Evolutionary conservation across 2,888 invertebrate genomes (phyloP).

Genomic region (Ditula angustiorana): DNA sequence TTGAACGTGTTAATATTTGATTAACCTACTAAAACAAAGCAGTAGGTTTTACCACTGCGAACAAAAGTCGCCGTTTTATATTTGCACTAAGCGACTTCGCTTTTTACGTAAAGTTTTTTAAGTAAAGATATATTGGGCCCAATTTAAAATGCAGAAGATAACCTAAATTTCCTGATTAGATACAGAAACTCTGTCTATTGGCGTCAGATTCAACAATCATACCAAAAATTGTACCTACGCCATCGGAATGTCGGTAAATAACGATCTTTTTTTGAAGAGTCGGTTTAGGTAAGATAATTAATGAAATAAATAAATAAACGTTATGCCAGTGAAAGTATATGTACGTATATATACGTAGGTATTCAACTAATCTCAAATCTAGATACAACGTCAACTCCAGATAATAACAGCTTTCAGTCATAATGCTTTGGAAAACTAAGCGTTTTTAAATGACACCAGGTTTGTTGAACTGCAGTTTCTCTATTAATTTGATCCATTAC

Average conservation of each 20-base stretch:
- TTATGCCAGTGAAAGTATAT: no score
- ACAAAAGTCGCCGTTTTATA: not conserved
- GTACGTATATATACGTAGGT: no score
- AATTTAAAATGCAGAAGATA: conserved; percentile 11
- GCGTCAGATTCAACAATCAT: not conserved
- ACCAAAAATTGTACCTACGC: not conserved
- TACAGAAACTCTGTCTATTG: not conserved
- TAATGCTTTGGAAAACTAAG: conserved; percentile 42
- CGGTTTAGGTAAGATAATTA: conserved; percentile 25
- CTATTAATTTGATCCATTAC: conserved; percentile 24
- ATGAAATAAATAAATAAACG: conserved; percentile 21
- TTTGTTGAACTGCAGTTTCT: conserved; percentile 39
- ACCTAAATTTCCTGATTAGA: conserved; percentile 22
- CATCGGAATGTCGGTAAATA: not conserved
- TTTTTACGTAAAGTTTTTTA: conserved; percentile 3
- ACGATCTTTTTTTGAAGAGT: not conserved
- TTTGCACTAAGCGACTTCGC: not conserved
- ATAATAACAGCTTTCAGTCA: conserved; percentile 44
- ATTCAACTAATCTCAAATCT: conserved; percentile 30
- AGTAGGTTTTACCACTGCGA: not conserved
- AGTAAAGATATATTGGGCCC: conserved; percentile 1
- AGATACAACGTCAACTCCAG: conserved; percentile 40
- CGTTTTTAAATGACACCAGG: conserved; percentile 44
- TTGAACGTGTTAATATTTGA: not conserved
- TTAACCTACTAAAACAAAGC: conserved; percentile 20